Conservation (phyloP, 2,113 vertebrate species). For the Symphodus melops region DNA sequence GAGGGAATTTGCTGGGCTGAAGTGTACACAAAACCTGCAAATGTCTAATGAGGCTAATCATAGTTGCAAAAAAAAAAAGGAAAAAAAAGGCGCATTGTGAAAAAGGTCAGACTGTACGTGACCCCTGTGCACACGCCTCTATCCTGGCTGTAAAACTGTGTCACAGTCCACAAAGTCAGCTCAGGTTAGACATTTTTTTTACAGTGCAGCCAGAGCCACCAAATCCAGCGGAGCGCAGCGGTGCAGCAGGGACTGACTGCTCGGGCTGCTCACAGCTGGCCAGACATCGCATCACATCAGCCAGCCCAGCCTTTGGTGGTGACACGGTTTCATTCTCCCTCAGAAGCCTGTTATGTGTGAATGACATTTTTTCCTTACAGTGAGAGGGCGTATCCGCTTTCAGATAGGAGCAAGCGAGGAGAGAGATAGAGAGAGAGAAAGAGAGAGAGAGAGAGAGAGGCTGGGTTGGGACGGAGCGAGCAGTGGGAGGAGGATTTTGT, state of each 20-base stretch:
- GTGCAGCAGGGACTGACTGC: constrained; percentile 40
- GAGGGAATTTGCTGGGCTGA: no score
- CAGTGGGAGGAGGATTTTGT: constrained; percentile 49
- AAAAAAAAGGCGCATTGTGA: neutral
- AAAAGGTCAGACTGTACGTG: neutral
- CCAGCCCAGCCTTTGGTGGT: neutral
- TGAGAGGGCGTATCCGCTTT: constrained; percentile 39
- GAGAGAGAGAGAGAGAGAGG: no score
- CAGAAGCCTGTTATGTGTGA: constrained; percentile 3
- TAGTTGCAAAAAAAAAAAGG: no score
- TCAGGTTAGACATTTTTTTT: constrained; percentile 30
- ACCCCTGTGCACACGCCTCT: constrained; percentile 1
- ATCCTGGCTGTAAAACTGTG: constrained; percentile 24
- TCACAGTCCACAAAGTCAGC: neutral
- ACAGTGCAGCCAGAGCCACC: constrained; percentile 20
- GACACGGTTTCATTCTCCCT: neutral
- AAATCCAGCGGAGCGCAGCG: constrained; percentile 28
- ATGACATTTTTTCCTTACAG: neutral
- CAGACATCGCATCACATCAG: neutral
- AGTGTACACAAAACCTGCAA: no score
- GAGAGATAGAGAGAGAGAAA: neutral
- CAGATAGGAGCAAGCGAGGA: neutral
- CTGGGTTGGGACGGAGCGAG: neutral
- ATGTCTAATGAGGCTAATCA: no score
- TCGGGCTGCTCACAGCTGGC: constrained; percentile 12